Evolutionary conservation across 2,797 vertebrate genomes (phyloP).

Genomic region (Threskiornis aethiopicus): DNA sequence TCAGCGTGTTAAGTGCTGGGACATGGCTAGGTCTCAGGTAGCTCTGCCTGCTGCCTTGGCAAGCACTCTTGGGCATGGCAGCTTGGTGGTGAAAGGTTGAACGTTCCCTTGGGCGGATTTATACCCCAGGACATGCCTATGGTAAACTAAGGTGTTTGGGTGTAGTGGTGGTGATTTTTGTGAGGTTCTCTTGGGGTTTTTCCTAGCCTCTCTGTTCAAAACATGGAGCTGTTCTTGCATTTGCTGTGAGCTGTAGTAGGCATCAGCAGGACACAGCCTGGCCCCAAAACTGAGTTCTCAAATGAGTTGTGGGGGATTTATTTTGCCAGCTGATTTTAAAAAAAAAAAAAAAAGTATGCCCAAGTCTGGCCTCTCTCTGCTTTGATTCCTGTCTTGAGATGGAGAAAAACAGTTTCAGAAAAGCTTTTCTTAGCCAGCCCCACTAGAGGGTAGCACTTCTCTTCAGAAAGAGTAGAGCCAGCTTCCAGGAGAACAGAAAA

Average conservation of each 20-base stretch:
- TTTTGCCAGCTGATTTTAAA: not conserved
- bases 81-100: not conserved
- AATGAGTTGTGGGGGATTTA: not conserved
- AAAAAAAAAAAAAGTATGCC: not conserved
- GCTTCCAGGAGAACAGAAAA: not conserved
- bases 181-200: fast-evolving
- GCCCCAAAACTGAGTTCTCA: not conserved
- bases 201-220: not conserved
- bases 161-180: not conserved
- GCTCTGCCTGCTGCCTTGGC: not conserved
- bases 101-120: fast-evolving
- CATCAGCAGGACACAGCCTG: not conserved
- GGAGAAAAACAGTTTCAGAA: too few relatives aligned
- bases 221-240: not conserved
- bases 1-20: not conserved
- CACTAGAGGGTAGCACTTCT: slow-evolving; percentile 60
- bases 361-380: not conserved
- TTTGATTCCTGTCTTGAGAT: not conserved
- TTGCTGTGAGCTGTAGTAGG: not conserved
- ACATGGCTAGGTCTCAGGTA: fast-evolving
- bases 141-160: not conserved
- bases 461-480: not conserved
- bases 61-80: fast-evolving
- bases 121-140: fast-evolving
- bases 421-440: not conserved